Evolutionary conservation across 2,797 vertebrate species (phyloP), one percentile per base, ranked within the genome.

Genomic region (Erithacus rubecula): DNA sequence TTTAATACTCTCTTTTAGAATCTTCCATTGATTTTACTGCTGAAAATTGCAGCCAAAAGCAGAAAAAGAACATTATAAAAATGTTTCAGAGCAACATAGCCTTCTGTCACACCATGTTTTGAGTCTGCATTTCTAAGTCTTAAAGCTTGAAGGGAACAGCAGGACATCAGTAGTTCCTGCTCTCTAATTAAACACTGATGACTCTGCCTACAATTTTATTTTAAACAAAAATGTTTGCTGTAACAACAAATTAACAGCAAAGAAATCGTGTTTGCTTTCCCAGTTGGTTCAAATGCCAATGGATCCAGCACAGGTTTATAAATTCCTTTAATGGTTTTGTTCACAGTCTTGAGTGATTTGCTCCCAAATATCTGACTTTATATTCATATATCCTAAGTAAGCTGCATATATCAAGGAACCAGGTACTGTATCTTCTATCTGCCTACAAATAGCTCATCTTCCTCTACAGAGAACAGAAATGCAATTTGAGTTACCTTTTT

Each of bases 151-250:
- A 88, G 65, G 92, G 58, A 94, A 64, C 46, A 88, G 81, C 53
- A 81, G 83, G 34, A 53, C 12, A 8, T 97, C 90, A 97, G 90
- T 97, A 97, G 97, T 96, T 95, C 92, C 91, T 96, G 52, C 27
- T 95, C 70, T 95, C 92, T 97, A 95, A 97, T 97, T 97, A 97
- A 96, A 90, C 56, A 68, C 89, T 83, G 83, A 67, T 96, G 89
- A 87, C 71, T 91, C 26, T 95, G 84, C 67, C 90, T 94, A 95
- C 95, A 95, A 83, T 96, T 95, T 96, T 95, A 83, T 87, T 91
- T 96, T 91, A 80, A 93, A 81, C 71, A 59, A 86, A 87, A 96
- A 34, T 52, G 37, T 89, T 96, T 96, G 79, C 69, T 46, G 51
- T 67, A 77, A 89, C 44, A 91, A 95, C 51, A 90, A 89, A 92